Base-by-base conservation (phyloP, 2,113 vertebrate species). In the Falco punctatus region DNA sequence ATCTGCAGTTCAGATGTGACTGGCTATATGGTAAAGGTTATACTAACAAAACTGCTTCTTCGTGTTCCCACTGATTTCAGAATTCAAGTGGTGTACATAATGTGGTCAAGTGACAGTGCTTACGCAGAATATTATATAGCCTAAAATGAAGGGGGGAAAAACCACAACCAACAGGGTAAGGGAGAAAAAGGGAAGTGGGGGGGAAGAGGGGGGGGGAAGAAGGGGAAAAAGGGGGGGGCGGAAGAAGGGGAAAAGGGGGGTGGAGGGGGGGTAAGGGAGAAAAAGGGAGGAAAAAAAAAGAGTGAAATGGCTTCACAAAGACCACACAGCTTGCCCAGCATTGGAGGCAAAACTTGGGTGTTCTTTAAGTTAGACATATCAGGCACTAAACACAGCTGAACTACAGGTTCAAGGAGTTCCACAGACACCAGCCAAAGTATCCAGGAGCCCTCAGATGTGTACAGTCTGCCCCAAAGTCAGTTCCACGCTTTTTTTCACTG, bases 1-100 rank as follows among this genome's bases (percentile, higher is more conserved):
- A 86, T 78, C 82, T 93, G 79, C 86, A 90, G 71, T 66, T 95
- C 86, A 84, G 59, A 59, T 92, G 69, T 59, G 32, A 51, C 35
- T 52, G 73, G 49, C 17, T 57, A 2, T 15, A 21, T 24, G 30
- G 64, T 51, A 86, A 75, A 35, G 54, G n/a, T 65, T 90, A 13
- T 21, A 23, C 24, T 42, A 52, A 57, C 38, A 81, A 59, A 90
- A 71, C 40, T 64, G 23, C 35, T 92, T 73, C 38, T 74, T 92
- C 72, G 58, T 17, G 30, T 70, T 58, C 54, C 64, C 30, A 35
- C 49, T 49, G 16, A 70, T 62, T 80, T 69, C 72, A 51, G 59
- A 57, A 65, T 92, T 88, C 49, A 44, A 13, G 38, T 40, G 12
- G 11, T 79, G 20, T 66, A 66, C 27, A 15, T 59, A 35, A 35